Conservation (phyloP, 2,888 invertebrate species). For the Drosophila buzzatii region DNA sequence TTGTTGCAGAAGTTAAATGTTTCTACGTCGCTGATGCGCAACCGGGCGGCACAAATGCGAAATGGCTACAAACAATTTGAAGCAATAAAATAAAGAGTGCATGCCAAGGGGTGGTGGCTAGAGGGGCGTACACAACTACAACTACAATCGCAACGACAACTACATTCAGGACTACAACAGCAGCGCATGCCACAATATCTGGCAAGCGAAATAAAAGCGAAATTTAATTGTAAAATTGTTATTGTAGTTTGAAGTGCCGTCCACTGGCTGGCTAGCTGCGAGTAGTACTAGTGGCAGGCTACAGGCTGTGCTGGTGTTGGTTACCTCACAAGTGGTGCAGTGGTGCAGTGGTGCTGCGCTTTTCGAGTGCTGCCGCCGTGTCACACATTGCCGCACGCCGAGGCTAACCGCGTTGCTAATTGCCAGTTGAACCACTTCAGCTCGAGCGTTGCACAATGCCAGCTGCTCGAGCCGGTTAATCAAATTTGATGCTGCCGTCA, state of each 20-base stretch:
- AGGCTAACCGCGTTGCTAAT: slow-evolving; percentile 53
- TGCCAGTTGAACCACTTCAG: slow-evolving; percentile 46
- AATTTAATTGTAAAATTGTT: slow-evolving; percentile 80
- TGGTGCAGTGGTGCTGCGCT: slow-evolving; percentile 22
- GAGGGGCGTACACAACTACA: slow-evolving; percentile 20
- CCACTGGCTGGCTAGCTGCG: not conserved
- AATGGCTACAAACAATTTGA: slow-evolving; percentile 81
- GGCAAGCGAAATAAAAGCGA: slow-evolving; percentile 69
- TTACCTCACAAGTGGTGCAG: slow-evolving; percentile 32
- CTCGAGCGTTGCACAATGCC: slow-evolving; percentile 21
- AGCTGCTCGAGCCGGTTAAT: slow-evolving; percentile 32
- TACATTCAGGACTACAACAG: slow-evolving; percentile 30
- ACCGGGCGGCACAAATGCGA: slow-evolving; percentile 80
- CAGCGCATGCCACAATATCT: slow-evolving; percentile 60
- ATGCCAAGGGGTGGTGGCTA: slow-evolving; percentile 32
- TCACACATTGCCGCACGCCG: slow-evolving; percentile 33
- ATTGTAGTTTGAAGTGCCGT: slow-evolving; percentile 60
- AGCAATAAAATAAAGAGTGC: slow-evolving; percentile 80
- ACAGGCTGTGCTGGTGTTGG: not conserved
- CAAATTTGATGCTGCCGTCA: slow-evolving; percentile 17
- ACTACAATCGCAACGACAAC: slow-evolving; percentile 29
- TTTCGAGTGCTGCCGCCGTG: slow-evolving; percentile 37
- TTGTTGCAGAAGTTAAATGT: slow-evolving; percentile 75
- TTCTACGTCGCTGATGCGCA: slow-evolving; percentile 77
- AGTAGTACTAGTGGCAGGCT: not conserved